Evolutionary conservation across 2,113 vertebrate genomes (phyloP), one percentile per base, ranked within the genome.

Genomic region (Amazona guildingii): DNA sequence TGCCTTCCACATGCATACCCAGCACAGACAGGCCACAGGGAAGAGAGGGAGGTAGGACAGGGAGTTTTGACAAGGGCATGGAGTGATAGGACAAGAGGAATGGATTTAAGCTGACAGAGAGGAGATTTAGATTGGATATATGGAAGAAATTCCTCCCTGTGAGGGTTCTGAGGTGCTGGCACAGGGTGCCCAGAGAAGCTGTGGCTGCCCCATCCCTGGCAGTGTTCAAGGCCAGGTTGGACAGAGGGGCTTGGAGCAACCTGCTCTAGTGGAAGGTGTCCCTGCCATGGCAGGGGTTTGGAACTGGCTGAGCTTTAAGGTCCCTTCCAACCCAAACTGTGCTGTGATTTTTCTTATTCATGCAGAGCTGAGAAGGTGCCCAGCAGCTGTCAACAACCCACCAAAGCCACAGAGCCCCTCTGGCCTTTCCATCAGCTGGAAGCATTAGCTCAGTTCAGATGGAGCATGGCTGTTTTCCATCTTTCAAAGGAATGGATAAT

Each of bases 401-500:
- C 17, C 6, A 3, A 29, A 74, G 7, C 37, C 27, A 25, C 17
- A 19, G 37, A 79, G 29, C 13, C 16, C 52, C 24, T 68, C 57
- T 33, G 54, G 70, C 59, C 67, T 80, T 70, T 49, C 77, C 24
- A 20, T 57, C 61, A 61, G 33, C 69, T 23, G 35, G 68, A 41
- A 94, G 35, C 83, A 74, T 31, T 68, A 37, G 64, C 62, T 90
- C 9, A 0, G 61, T 66, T 94, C 86, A 82, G 90, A 67, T 52
- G 69, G 55, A 73, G 62, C 13, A 17, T 74, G 83, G 80, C 94
- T 96, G 92, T 57, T 92, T 94, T 72, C 80, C 88, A 9, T 93
- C 94, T 92, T 10, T 1, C 74, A 57, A 75, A 81, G 88, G 80
- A 92, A 95, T 31, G 19, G 73, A 83, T 79, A 96, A 93, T 8